phyloP scores from a whole-genome alignment of 2,113 vertebrate genomes.

The Laticauda colubrina region DNA sequence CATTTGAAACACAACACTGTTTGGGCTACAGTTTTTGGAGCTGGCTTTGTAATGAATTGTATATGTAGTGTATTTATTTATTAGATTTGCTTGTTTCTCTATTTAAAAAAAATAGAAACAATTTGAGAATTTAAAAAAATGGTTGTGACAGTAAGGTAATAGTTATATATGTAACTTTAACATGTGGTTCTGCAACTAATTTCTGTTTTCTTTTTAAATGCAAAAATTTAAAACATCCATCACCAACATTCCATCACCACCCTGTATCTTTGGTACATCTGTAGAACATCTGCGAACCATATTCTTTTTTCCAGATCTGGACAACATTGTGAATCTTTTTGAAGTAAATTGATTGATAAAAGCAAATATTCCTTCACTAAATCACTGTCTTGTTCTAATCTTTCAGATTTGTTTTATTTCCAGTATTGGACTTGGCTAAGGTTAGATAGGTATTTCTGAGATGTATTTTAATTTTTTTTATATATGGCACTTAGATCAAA shows the following conservation, averaged over 20 bases:
- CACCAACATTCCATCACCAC: not conserved
- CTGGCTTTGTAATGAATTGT: constrained; percentile 38
- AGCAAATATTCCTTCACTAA: not conserved
- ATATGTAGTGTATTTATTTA: constrained; percentile 34
- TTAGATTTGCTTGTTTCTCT: constrained; percentile 39
- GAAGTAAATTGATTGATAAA: not conserved
- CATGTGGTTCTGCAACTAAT: not conserved
- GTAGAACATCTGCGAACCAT: not conserved
- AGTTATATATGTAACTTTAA: constrained; percentile 21
- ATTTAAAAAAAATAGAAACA: constrained; percentile 4
- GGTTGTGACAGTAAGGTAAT: constrained; percentile 14
- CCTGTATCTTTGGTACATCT: not conserved
- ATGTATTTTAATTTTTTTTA: not conserved
- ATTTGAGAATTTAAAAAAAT: constrained; percentile 23
- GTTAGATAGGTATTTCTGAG: not conserved
- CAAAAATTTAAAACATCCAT: not conserved
- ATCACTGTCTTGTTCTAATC: not conserved
- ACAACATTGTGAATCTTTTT: not conserved
- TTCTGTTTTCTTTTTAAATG: constrained; percentile 10
- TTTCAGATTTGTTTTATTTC: not conserved
- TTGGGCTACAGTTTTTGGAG: constrained; percentile 48
- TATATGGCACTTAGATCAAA: not conserved
- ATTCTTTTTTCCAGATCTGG: not conserved
- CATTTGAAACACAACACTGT: constrained; percentile 50
- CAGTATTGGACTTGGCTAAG: not conserved